Evolutionary conservation across 2,888 invertebrate genomes (phyloP).

Genomic region (Nomada ruficornis): DNA sequence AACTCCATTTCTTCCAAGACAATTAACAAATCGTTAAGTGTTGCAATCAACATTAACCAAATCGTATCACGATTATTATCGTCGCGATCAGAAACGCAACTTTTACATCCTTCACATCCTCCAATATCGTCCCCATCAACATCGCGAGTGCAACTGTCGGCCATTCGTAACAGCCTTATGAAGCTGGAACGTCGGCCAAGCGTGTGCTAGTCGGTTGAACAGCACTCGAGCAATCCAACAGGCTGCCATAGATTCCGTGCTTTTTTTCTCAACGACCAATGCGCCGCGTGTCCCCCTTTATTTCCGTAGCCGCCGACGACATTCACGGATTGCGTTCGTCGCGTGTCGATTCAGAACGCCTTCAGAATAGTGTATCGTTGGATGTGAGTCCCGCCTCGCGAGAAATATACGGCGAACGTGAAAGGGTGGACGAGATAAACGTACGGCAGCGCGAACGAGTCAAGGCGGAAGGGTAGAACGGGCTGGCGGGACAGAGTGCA

Average conservation of each 20-base stretch:
- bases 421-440: conserved; percentile 19
- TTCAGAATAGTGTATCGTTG: conserved; percentile 30
- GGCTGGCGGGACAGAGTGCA: conserved; percentile 19
- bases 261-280: conserved; percentile 14
- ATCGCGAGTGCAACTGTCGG: neutral
- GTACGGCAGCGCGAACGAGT: conserved; percentile 5
- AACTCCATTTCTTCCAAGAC: no score
- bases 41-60: no score
- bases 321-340: conserved; percentile 33
- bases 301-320: conserved; percentile 25
- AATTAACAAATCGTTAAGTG: no score
- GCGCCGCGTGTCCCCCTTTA: conserved; percentile 29
- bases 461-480: neutral
- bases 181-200: neutral
- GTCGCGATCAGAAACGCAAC: neutral
- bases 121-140: neutral
- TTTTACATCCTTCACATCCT: no score
- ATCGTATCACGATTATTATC: no score
- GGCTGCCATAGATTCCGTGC: conserved; percentile 8
- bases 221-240: conserved; percentile 27
- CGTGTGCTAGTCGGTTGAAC: conserved; percentile 24
- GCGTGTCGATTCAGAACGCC: conserved; percentile 30
- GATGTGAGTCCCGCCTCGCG: conserved; percentile 10
- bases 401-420: conserved; percentile 1
- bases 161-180: neutral